phyloP scores from a whole-genome alignment of 2,888 invertebrate species.

The Thymelicus acteon region DNA sequence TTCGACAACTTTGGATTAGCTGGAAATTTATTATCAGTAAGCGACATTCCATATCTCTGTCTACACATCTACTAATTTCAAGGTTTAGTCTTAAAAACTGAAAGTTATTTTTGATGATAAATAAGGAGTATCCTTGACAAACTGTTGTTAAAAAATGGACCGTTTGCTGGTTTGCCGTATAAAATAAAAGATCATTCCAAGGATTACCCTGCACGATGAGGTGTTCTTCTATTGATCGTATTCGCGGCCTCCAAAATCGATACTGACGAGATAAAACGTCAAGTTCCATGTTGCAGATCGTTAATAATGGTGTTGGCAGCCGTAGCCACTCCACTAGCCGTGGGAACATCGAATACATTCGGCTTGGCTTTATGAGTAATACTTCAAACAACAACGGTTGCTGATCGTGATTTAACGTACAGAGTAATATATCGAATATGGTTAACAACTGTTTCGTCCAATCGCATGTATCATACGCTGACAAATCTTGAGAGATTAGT shows the following conservation, averaged over 20 bases:
- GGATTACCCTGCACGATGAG: neutral
- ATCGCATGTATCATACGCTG: neutral
- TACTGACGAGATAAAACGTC: slow-evolving; percentile 42
- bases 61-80: neutral
- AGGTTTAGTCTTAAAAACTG: neutral
- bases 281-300: slow-evolving; percentile 32
- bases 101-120: neutral
- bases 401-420: slow-evolving; percentile 25
- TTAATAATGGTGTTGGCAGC: slow-evolving; percentile 32
- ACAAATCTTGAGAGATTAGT: neutral
- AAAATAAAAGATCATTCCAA: neutral
- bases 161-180: neutral
- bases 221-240: slow-evolving; percentile 33
- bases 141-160: neutral
- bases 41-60: neutral
- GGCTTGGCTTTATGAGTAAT: slow-evolving; percentile 27
- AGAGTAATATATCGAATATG: neutral
- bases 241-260: slow-evolving; percentile 35
- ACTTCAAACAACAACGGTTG: slow-evolving; percentile 23
- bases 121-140: neutral
- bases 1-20: neutral
- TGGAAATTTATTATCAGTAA: neutral
- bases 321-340: slow-evolving; percentile 8
- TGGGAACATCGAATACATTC: slow-evolving; percentile 30
- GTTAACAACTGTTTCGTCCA: neutral